Evolutionary conservation across 2,888 invertebrate genomes (phyloP), one percentile per base, ranked within the genome.

Genomic region (Drosophila atripex): DNA sequence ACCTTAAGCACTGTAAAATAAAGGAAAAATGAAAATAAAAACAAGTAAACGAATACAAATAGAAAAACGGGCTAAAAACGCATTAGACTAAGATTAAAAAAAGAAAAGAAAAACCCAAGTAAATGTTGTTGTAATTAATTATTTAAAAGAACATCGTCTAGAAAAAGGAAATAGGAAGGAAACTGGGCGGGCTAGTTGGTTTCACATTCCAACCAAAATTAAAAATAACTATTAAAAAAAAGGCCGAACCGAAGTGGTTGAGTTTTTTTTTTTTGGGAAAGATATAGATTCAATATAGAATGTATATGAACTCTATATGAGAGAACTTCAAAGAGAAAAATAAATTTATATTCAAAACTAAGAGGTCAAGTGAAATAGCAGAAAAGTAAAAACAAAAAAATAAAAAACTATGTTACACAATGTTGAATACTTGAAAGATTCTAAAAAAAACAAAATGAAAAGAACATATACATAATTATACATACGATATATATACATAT

Each of bases 71-170:
- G 8, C 41, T 23, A 11, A 8, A 51, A 46, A 71, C 35, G 61
- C 38, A 56, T 51, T 66, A 68, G 46, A 16, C 25, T 68, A 68
- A 66, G 68, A 12, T 12, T 43, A 6, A 49, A 23, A 46, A 32
- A 51, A 6, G 46, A 23, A 46, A 32, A 51, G 3, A 9, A 51
- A 9, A 23, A 43, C 28, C 64, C 54, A 68, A 76, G 47, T 49
- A 52, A 39, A 65, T 80, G 88, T 80, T 78, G 84, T 78, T 88
- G 88, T 82, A 88, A 85, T 88, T 88, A 80, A 80, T 84, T 88
- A 88, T 68, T 70, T 65, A 75, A 80, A 66, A 53, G 38, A 52
- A 41, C 32, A 47, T 59, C 66, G 64, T 66, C 65, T 80, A 78
- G 66, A 21, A 47, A 32, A 23, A 39, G 14, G 14, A 45, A 28